Evolutionary conservation across 2,113 vertebrate genomes (phyloP), one percentile per base, ranked within the genome.

Genomic region (Mormyrus lacerda): DNA sequence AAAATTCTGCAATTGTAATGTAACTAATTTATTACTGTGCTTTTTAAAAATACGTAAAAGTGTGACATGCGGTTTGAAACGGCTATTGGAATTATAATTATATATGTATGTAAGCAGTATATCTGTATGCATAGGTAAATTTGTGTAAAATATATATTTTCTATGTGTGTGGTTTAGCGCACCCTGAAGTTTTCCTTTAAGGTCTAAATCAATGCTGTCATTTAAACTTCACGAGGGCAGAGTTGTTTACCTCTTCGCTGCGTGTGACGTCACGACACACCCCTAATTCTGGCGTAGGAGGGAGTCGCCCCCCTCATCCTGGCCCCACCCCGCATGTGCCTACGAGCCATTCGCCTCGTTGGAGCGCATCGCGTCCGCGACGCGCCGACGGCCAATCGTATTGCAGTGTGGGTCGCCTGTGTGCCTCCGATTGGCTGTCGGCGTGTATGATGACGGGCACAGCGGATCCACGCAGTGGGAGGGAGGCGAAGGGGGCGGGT

Each of bases 251-350:
- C 95, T 96, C 95, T 93, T 94, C 92, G 93, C 93, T 94, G 93
- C 94, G 93, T 94, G 93, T 96, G 95, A 96, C 95, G 95, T 96
- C 94, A 96, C 89, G 96, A 96, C 96, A 96, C 96, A 96, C 96
- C 96, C 96, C 95, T 96, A 21, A 69, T 82, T 94, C 93, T 90
- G 93, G 44, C 89, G 87, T 90, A 90, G 89, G 91, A 91, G 93
- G 92, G 90, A 89, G 91, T 91, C 90, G 91, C 0, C 3, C 91
- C 73, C 73, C n/a, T 69, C 61, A 69, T 31, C 61, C 61, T 69
- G 61, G 61, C 61, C 61, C 35, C 73, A 42, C 73, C 73, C 73
- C 82, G 13, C 89, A 90, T 61, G 24, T 19, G 58, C 93, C 88
- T 95, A 79, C 19, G 90, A 91, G 90, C 95, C 91, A 79, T 87